Conservation (phyloP, 2,888 invertebrate genomes). For the Drosophila cognata region DNA sequence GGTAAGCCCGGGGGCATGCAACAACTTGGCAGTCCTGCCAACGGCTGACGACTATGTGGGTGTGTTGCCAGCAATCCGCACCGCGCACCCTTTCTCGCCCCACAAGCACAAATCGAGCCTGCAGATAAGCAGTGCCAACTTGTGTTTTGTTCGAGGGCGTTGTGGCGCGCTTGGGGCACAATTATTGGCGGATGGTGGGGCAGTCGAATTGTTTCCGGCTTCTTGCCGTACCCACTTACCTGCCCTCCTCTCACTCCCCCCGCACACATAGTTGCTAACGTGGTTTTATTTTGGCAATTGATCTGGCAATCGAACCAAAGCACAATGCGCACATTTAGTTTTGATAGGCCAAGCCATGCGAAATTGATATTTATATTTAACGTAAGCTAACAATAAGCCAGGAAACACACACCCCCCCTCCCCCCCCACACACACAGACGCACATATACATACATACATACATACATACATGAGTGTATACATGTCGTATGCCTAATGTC, state of each 20-base stretch:
- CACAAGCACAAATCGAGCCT: slow-evolving; percentile 54
- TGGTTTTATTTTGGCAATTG: slow-evolving; percentile 75
- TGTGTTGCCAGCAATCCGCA: background rate
- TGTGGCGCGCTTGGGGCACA: slow-evolving; percentile 69
- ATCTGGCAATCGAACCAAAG: slow-evolving; percentile 70
- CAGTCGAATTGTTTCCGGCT: slow-evolving; percentile 13
- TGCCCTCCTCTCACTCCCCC: background rate
- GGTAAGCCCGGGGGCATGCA: slow-evolving; percentile 21
- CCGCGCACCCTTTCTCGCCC: background rate
- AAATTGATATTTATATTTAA: slow-evolving; percentile 80
- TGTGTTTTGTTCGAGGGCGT: slow-evolving; percentile 78
- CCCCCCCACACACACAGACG: slow-evolving; percentile 10
- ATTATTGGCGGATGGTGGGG: slow-evolving; percentile 35
- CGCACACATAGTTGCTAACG: slow-evolving; percentile 56
- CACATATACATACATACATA: slow-evolving; percentile 6
- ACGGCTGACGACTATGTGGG: slow-evolving; percentile 19
- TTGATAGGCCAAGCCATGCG: slow-evolving; percentile 55
- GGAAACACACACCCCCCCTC: slow-evolving; percentile 19
- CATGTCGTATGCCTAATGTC: slow-evolving; percentile 72
- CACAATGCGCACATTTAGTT: slow-evolving; percentile 71
- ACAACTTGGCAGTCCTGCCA: slow-evolving; percentile 64
- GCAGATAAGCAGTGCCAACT: slow-evolving; percentile 75
- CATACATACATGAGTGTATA: slow-evolving; percentile 13
- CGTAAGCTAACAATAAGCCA: slow-evolving; percentile 73
- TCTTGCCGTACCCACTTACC: slow-evolving; percentile 11